phyloP scores from a whole-genome alignment of 2,113 vertebrate species.

The Myotis lucifugus region DNA sequence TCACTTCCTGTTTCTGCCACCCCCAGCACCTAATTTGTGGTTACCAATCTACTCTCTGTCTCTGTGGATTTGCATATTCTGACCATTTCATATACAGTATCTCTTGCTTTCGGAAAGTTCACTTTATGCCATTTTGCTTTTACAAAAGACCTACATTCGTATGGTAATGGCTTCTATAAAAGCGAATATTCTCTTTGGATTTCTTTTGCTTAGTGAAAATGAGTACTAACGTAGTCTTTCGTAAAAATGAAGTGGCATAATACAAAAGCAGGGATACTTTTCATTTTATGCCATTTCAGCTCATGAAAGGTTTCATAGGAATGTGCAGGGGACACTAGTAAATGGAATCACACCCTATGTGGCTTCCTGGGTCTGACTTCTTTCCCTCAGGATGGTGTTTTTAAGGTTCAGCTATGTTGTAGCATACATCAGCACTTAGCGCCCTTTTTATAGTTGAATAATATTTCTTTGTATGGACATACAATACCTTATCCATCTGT shows the following conservation, averaged over 20 bases:
- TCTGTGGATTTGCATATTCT: background rate
- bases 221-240: background rate
- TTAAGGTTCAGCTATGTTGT: background rate
- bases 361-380: background rate
- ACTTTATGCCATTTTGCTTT: background rate
- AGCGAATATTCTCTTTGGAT: background rate
- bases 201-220: background rate
- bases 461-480: background rate
- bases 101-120: background rate
- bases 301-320: background rate
- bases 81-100: background rate
- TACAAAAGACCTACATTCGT: background rate
- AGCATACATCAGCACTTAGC: background rate
- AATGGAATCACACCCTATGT: background rate
- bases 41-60: background rate
- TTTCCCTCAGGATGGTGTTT: background rate
- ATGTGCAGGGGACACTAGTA: background rate
- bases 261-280: background rate
- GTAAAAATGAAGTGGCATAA: background rate
- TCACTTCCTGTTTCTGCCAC: background rate
- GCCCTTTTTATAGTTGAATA: background rate
- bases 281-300: background rate
- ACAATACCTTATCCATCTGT: background rate
- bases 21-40: background rate
- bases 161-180: background rate